phyloP scores from a whole-genome alignment of 2,797 vertebrate genomes.

The Spinus olivaceus region DNA sequence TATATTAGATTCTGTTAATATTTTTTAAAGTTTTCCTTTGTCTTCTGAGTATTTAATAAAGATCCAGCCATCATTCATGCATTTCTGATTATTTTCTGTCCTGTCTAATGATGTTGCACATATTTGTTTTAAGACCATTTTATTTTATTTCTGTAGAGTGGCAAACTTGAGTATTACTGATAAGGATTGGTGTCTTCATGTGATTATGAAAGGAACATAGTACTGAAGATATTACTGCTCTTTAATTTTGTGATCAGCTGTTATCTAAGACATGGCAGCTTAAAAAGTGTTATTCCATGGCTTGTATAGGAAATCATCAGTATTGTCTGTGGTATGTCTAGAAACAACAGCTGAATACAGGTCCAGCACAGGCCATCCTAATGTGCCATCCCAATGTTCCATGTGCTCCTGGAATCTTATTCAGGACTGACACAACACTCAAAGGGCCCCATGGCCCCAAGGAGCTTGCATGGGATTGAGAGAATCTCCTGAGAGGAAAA shows the following conservation, averaged over 20 bases:
- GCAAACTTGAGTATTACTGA: background rate
- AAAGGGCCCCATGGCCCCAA: background rate
- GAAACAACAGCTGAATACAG: background rate
- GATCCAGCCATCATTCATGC: background rate
- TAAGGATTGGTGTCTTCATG: background rate
- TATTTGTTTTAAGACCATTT: background rate
- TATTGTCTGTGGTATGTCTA: background rate
- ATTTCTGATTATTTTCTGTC: background rate
- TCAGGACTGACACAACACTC: background rate
- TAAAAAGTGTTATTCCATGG: background rate
- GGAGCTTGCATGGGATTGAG: fast-evolving
- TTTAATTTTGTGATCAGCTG: background rate
- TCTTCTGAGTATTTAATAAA: background rate
- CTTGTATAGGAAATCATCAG: background rate
- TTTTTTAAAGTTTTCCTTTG: background rate
- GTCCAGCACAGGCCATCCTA: background rate
- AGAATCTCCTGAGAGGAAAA: background rate
- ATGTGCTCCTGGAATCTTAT: background rate
- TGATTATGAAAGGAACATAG: background rate
- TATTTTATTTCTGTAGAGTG: background rate
- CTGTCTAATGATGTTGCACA: background rate
- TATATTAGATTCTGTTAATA: background rate
- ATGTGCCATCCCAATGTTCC: background rate
- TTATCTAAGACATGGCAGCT: background rate
- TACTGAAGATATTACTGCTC: background rate